Conservation (phyloP, 2,888 invertebrate genomes). For the Conomelus anceps region DNA sequence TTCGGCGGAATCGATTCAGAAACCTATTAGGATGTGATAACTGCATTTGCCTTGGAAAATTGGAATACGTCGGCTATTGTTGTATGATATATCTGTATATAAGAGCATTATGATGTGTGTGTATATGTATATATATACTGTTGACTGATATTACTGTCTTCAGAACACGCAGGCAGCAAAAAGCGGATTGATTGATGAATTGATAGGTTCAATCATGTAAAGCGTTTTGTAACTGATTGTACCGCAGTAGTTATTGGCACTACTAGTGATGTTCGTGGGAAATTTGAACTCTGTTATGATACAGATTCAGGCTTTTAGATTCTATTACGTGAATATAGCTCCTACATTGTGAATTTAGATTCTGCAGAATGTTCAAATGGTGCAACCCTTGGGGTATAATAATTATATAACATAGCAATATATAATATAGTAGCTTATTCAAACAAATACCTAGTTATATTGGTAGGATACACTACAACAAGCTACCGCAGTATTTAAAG, state of each 20-base stretch:
- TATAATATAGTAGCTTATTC: too few species aligned
- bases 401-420: too few species aligned
- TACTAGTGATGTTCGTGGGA: not conserved
- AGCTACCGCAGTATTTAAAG: too few species aligned
- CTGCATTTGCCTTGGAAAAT: not conserved
- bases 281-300: too few species aligned
- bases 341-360: too few species aligned
- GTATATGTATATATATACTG: not conserved
- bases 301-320: too few species aligned
- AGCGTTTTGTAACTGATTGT: not conserved
- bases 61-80: not conserved
- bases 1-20: not conserved
- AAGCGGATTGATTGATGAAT: not conserved
- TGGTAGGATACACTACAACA: too few species aligned
- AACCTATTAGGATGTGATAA: not conserved
- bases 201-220: not conserved
- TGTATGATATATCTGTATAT: not conserved
- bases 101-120: not conserved
- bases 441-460: too few species aligned
- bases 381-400: too few species aligned
- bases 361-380: too few species aligned
- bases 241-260: not conserved
- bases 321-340: too few species aligned
- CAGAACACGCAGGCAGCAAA: not conserved
- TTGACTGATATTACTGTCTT: not conserved